These are phyloP conservation scores for Gambusia affinis DNA, from an alignment of 2,113 vertebrate species.

Conservation along the genomic window DNA sequence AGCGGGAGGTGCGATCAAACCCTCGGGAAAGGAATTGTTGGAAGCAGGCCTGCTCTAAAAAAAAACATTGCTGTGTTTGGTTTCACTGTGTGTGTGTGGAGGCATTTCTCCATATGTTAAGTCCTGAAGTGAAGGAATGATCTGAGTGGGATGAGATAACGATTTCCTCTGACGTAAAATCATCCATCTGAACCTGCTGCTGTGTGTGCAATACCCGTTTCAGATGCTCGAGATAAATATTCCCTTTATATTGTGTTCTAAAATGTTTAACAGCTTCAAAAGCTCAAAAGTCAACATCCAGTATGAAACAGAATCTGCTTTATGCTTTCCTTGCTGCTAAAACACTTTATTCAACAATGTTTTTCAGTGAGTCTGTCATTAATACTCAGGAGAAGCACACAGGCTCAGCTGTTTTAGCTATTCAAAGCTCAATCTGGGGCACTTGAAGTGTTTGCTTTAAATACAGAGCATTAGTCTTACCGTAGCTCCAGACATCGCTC, in stretches of 20 bases:
- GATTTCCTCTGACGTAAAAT: conserved; percentile 34
- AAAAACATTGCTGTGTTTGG: conserved; percentile 36
- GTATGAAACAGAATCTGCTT: not conserved
- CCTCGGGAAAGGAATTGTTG: conserved; percentile 43
- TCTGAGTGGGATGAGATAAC: conserved; percentile 47
- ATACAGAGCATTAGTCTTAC: conserved; percentile 76
- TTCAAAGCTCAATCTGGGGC: conserved; percentile 26
- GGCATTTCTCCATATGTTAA: conserved; percentile 19
- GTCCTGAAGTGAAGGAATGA: conserved; percentile 19
- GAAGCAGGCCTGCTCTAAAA: conserved; percentile 43
- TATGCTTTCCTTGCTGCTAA: conserved; percentile 27
- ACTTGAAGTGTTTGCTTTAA: not conserved
- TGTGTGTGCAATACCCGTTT: conserved; percentile 54
- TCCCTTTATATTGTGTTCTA: conserved; percentile 21
- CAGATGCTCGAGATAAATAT: conserved; percentile 51
- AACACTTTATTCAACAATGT: conserved; percentile 49
- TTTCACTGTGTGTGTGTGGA: conserved; percentile 8
- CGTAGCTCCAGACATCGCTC: conserved; percentile 98
- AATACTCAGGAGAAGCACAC: conserved; percentile 19
- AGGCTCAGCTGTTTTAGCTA: conserved; percentile 46
- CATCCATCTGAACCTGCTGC: conserved; percentile 52
- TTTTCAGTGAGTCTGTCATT: conserved; percentile 40
- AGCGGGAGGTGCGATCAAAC: conserved; percentile 64
- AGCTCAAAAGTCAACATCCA: conserved; percentile 57
- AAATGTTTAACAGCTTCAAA: conserved; percentile 29